Evolutionary conservation across 2,113 vertebrate species (phyloP).

Genomic region (Lasiurus cinereus): DNA sequence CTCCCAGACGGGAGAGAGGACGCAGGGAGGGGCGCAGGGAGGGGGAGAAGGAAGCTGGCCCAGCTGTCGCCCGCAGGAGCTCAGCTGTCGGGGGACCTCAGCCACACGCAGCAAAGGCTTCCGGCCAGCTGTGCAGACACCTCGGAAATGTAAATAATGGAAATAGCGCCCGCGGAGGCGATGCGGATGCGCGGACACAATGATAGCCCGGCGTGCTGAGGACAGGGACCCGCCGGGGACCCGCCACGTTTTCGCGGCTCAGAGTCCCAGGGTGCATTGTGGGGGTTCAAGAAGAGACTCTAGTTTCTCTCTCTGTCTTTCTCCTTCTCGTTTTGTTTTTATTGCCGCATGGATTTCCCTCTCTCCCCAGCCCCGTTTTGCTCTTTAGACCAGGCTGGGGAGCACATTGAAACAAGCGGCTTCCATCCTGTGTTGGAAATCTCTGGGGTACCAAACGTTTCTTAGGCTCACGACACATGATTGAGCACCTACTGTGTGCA

Average conservation of each 20-base stretch:
- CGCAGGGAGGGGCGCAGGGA: not conserved
- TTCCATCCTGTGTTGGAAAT: not conserved
- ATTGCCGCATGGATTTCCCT: not conserved
- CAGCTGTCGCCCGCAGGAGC: not conserved
- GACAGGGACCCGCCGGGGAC: not conserved
- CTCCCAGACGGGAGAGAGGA: not conserved
- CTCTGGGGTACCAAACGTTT: not conserved
- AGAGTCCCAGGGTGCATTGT: not conserved
- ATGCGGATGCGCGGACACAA: not conserved
- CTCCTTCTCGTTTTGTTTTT: not conserved
- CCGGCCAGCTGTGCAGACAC: conserved; percentile 47
- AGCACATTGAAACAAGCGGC: not conserved
- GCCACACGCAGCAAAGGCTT: not conserved
- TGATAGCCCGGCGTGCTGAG: not conserved
- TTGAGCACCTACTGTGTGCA: not conserved
- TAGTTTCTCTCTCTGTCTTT: not conserved
- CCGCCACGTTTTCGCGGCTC: not conserved
- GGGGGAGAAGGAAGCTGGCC: not conserved
- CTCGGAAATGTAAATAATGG: too few relatives aligned
- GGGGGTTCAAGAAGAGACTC: conserved; percentile 26
- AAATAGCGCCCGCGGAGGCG: not conserved
- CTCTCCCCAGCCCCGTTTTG: too few relatives aligned
- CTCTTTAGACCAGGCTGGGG: not conserved
- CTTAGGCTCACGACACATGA: not conserved
- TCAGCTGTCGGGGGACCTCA: not conserved